Evolutionary conservation across 2,113 vertebrate species (phyloP), one percentile per base, ranked within the genome.

Genomic region (Pluvialis apricaria): DNA sequence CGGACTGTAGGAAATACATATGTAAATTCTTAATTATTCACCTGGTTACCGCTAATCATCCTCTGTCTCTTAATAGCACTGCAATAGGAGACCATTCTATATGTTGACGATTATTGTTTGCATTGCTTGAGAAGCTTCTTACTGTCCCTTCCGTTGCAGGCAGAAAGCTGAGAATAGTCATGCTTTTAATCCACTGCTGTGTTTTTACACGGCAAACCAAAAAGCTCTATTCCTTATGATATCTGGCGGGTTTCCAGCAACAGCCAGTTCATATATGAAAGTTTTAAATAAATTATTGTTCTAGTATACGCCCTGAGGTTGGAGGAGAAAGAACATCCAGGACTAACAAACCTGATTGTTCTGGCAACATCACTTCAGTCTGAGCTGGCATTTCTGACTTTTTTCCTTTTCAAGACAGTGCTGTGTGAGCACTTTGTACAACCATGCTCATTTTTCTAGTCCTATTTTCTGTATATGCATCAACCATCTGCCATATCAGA

Each of bases 311-410:
- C 98, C 97, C 98, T 97, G 88, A 97, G 97, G 94, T 96, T 97
- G 92, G 82, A 95, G 90, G 96, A 92, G 96, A 97, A 97, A 98
- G 98, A 98, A 98, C 98, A 96, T 98, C 97, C 98, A 98, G 98
- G 96, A 98, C 97, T 98, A 98, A 98, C 97, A 98, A 98, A 97
- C 85, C 88, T 98, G 97, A 98, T 96, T 97, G 93, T 98, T 98
- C 97, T 98, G 98, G 97, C 97, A 97, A 55, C 88, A 80, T 72
- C 81, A 29, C 87, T 93, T 94, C 44, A 47, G 80, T 94, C 95
- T 61, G 38, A 97, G 96, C 94, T 97, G 96, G 94, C 95, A 96
- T 97, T 96, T 94, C 79, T 94, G 49, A 72, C 51, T 72, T 94
- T 95, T 97, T 94, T 72, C 81, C 91, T 87, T 91, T 91, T 90